These are phyloP conservation scores for Choloepus hoffmanni DNA, from an alignment of 2,113 vertebrate species.

Conservation along the genomic window DNA sequence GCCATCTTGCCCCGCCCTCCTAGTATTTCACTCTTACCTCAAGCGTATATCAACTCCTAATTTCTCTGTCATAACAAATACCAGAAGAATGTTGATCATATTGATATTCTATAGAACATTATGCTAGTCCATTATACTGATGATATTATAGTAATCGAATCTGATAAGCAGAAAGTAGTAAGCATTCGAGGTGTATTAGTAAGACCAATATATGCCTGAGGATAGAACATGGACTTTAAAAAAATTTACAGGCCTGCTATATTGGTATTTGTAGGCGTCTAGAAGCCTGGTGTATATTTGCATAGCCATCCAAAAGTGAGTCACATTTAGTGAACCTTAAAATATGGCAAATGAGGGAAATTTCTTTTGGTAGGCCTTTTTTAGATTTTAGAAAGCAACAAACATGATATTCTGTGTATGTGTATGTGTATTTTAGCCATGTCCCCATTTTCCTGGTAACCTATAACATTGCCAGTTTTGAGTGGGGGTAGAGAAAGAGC, in stretches of 20 bases:
- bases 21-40: background rate
- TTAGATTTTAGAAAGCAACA: background rate
- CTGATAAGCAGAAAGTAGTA: background rate
- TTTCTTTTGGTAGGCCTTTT: background rate
- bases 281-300: background rate
- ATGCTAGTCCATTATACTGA: background rate
- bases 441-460: background rate
- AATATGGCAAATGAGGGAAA: background rate
- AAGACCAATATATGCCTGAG: background rate
- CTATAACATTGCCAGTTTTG: background rate
- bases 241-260: background rate
- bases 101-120: background rate
- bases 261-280: background rate
- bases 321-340: background rate
- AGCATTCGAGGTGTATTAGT: background rate
- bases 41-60: background rate
- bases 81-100: background rate
- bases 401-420: too few species aligned
- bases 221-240: background rate
- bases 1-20: too few species aligned
- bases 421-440: background rate
- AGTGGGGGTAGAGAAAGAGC: background rate
- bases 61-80: slow-evolving; percentile 1
- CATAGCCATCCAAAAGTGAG: background rate
- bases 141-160: background rate